These are phyloP conservation scores for Cryptocephalus moraei DNA, from an alignment of 2,888 invertebrate species.

Conservation along the genomic window DNA sequence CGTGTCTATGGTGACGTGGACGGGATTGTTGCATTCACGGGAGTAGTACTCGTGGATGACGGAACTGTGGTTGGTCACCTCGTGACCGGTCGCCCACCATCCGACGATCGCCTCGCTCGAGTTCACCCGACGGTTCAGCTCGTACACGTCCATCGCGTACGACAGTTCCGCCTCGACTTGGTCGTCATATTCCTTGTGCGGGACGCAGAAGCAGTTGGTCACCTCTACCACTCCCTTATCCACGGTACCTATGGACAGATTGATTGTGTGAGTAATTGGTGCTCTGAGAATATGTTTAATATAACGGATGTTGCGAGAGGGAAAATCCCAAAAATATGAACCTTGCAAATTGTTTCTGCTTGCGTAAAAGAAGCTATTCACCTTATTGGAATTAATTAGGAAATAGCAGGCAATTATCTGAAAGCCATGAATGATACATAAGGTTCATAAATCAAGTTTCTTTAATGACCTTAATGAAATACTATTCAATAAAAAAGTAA, in stretches of 20 bases:
- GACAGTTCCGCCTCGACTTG: conserved; percentile 96
- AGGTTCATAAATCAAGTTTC: no score
- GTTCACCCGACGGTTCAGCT: conserved; percentile 87
- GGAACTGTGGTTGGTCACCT: conserved; percentile 94
- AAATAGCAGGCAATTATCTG: no score
- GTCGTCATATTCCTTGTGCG: conserved; percentile 95
- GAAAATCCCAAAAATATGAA: no score
- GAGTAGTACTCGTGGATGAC: conserved; percentile 97
- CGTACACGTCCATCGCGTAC: conserved; percentile 92
- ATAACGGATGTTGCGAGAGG: no score
- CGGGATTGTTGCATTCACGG: conserved; percentile 85
- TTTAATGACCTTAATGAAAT: no score
- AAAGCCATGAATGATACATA: no score
- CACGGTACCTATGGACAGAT: conserved; percentile 54
- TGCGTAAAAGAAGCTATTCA: no score
- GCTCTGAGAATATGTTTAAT: no score
- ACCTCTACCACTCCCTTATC: conserved; percentile 94
- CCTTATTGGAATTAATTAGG: no score
- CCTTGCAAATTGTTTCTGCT: no score
- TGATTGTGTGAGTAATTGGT: no score
- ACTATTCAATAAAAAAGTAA: no score
- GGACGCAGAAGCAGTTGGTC: conserved; percentile 98
- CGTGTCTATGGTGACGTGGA: conserved; percentile 94
- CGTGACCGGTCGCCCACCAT: conserved; percentile 98
- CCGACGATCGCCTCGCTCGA: conserved; percentile 91